phyloP scores from a whole-genome alignment of 92 coral and sea anemone species.

The Epizoanthus illoricatus region DNA sequence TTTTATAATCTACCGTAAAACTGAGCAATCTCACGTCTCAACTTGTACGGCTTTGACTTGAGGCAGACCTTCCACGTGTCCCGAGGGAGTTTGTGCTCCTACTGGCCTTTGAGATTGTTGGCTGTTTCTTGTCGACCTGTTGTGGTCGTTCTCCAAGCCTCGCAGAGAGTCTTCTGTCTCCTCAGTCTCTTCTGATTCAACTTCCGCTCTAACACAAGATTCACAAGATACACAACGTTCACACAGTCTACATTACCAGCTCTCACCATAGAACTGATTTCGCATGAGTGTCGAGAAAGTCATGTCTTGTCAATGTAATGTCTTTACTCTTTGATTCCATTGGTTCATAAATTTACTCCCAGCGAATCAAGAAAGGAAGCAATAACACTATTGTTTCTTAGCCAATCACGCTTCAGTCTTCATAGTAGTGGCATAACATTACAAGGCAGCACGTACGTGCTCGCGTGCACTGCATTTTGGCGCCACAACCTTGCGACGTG shows the following conservation, averaged over 20 bases:
- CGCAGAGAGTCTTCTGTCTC: constrained; percentile 28
- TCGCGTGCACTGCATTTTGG: too few relatives aligned
- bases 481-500: too few relatives aligned
- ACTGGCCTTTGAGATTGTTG: constrained; percentile 38
- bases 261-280: background rate
- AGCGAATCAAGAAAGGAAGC: too few relatives aligned
- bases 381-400: too few relatives aligned
- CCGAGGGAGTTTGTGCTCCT: constrained; percentile 25
- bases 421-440: too few relatives aligned
- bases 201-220: constrained; percentile 5
- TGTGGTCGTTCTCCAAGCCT: background rate
- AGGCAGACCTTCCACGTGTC: constrained; percentile 18
- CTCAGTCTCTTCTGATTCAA: background rate
- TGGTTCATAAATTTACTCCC: too few relatives aligned
- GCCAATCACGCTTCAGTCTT: too few relatives aligned
- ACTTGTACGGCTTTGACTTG: constrained; percentile 24
- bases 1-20: too few relatives aligned
- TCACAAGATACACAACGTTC: background rate
- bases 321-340: too few relatives aligned
- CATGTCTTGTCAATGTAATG: too few relatives aligned
- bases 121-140: constrained; percentile 24
- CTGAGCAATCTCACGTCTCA: background rate
- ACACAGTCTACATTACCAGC: background rate
- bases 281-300: too few relatives aligned
- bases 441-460: too few relatives aligned